A percentile compares a stretch with the other conserved stretches of the same genome.
These are phyloP conservation scores for rabbit (Oryctolagus cuniculus) DNA, from an alignment of 2,113 vertebrate genomes.

Conservation along the genomic window mOryCun1.1 NC_091440.1:120554001-120554500, in stretches of 20 bases:
- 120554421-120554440: not conserved
- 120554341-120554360: not conserved
- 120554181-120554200: not conserved
- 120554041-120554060: no score
- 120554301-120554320: not conserved
- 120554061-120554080: no score
- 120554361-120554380: not conserved
- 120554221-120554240: not conserved
- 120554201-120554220: slow-evolving; percentile 16
- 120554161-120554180: not conserved
- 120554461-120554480: not conserved
- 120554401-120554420: not conserved
- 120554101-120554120: no score
- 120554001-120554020: no score
- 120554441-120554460: not conserved
- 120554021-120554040: no score
- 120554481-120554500: not conserved
- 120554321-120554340: not conserved
- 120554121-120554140: no score
- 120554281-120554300: not conserved
- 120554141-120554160: not conserved
- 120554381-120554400: slow-evolving; percentile 3
- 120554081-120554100: no score
- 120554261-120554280: not conserved
- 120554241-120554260: not conserved